A percentile compares a stretch with the other conserved stretches of the same genome.
phyloP scores from a whole-genome alignment of 2,888 invertebrate species.

The Clepsis dumicolana region DNA sequence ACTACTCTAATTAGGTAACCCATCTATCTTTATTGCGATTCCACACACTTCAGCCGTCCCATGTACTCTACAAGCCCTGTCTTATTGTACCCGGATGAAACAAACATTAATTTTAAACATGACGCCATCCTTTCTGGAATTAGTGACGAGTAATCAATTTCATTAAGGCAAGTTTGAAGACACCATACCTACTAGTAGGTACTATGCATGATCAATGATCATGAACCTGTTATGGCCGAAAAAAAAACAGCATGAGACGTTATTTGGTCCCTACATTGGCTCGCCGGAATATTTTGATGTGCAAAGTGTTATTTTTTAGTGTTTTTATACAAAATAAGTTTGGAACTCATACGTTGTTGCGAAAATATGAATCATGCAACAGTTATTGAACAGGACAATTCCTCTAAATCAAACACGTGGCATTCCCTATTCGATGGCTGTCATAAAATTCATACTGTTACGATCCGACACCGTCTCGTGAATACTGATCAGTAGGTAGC shows the following conservation, averaged over 20 bases:
- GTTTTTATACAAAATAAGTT: not conserved
- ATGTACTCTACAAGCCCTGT: not conserved
- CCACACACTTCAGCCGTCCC: not conserved
- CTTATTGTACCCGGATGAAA: not conserved
- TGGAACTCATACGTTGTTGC: not conserved
- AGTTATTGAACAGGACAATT: not conserved
- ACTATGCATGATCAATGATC: slow-evolving; percentile 8
- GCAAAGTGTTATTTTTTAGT: not conserved
- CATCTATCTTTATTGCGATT: not conserved
- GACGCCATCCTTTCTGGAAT: slow-evolving; percentile 12
- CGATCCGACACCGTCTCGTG: slow-evolving; percentile 3
- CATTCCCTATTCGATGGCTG: slow-evolving; percentile 17
- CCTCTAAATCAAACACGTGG: slow-evolving; percentile 2
- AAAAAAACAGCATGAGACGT: not conserved
- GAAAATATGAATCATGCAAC: not conserved
- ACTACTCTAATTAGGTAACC: too few species aligned
- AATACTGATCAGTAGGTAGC: slow-evolving; percentile 17
- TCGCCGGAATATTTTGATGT: not conserved
- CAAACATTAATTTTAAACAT: not conserved
- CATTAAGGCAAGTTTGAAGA: slow-evolving; percentile 4
- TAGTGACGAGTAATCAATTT: slow-evolving; percentile 9
- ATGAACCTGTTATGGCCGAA: slow-evolving; percentile 1
- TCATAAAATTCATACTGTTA: slow-evolving; percentile 28
- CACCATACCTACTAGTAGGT: too few species aligned
- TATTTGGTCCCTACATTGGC: too few species aligned